Conservation (phyloP, 2,113 vertebrate genomes). For the Hippocampus guttulatus region DNA sequence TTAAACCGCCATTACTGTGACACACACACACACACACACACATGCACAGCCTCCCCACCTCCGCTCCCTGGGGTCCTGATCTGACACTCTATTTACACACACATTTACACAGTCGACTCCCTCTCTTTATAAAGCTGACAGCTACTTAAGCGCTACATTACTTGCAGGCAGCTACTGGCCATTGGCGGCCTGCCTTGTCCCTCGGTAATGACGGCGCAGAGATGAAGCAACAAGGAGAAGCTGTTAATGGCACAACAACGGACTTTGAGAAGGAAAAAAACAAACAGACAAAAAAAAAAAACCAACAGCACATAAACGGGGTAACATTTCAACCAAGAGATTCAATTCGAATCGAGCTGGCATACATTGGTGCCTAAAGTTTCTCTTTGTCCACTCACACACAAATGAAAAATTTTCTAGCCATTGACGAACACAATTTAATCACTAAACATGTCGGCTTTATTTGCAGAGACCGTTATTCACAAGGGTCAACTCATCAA, state of each 20-base stretch:
- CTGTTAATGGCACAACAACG: slow-evolving; percentile 14
- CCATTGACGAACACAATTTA: too few relatives aligned
- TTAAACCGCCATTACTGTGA: slow-evolving; percentile 68
- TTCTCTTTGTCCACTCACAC: too few relatives aligned
- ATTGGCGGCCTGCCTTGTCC: slow-evolving; percentile 55
- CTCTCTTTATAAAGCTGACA: slow-evolving; percentile 71
- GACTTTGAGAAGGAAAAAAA: not conserved
- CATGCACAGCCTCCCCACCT: slow-evolving; percentile 51
- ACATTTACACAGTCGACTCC: slow-evolving; percentile 68
- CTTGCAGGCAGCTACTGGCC: slow-evolving; percentile 61
- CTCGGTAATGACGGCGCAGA: slow-evolving; percentile 58
- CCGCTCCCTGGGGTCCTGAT: slow-evolving; percentile 69
- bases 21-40: slow-evolving; percentile 43
- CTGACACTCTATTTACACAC: slow-evolving; percentile 75
- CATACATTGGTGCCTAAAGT: not conserved
- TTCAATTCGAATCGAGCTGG: not conserved
- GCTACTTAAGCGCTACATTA: slow-evolving; percentile 73
- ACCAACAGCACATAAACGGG: not conserved
- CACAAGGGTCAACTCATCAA: too few relatives aligned
- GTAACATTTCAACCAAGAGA: not conserved
- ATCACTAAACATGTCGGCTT: too few relatives aligned
- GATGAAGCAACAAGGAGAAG: slow-evolving; percentile 36
- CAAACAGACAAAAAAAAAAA: not conserved
- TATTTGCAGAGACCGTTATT: too few relatives aligned
- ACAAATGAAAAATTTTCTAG: too few relatives aligned